Conservation (phyloP, 2,888 invertebrate species). For the Nomada lathburiana region DNA sequence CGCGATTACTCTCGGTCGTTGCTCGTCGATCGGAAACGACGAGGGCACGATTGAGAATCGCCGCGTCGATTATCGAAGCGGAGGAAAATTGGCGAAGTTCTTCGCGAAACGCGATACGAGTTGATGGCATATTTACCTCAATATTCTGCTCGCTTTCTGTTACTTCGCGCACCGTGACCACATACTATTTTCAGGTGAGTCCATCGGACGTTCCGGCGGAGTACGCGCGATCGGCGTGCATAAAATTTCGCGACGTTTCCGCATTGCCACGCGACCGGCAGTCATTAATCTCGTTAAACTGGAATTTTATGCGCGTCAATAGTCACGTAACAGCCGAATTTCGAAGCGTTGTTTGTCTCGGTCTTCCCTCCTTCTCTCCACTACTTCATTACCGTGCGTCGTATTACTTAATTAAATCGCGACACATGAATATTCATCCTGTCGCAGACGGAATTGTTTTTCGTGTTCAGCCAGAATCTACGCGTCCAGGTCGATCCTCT, state of each 20-base stretch:
- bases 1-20: not conserved
- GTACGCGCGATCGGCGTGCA: not conserved
- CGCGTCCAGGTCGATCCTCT: no score
- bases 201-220: not conserved
- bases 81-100: no score
- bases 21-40: not conserved
- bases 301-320: slow-evolving; percentile 32
- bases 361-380: no score
- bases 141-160: no score
- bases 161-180: not conserved
- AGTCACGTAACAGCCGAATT: slow-evolving; percentile 22
- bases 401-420: no score
- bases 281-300: slow-evolving; percentile 22
- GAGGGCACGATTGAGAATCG: not conserved
- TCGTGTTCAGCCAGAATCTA: not conserved
- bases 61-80: not conserved
- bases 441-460: not conserved
- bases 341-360: slow-evolving; percentile 7
- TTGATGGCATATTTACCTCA: no score
- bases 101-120: no score
- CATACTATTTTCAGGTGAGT: not conserved
- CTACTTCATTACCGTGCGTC: no score
- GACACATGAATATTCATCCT: not conserved
- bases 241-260: slow-evolving; percentile 5
- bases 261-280: slow-evolving; percentile 1